Percentiles rank a stretch among this genome's conserved stretches.
phyloP scores from a whole-genome alignment of 2,113 vertebrate species.

The Myotis davidii region DNA sequence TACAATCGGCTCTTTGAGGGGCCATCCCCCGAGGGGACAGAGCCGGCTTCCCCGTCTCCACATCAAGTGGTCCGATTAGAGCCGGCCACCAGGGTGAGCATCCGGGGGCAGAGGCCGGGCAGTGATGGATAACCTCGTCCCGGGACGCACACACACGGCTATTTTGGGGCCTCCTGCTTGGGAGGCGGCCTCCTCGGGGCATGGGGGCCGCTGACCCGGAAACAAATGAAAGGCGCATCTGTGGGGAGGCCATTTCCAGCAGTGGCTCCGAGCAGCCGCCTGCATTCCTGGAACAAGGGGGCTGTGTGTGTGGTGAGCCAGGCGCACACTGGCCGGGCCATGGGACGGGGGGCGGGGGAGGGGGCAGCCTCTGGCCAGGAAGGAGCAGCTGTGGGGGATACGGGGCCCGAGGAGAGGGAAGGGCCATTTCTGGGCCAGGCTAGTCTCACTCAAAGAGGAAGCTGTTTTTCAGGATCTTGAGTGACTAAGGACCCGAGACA shows the following conservation, averaged over 20 bases:
- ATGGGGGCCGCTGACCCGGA: slow-evolving; percentile 91
- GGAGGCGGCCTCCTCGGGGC: slow-evolving; percentile 86
- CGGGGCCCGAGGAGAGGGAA: background rate
- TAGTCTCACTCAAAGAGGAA: background rate
- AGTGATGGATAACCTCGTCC: slow-evolving; percentile 74
- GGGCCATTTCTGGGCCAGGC: background rate
- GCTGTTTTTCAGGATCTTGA: background rate
- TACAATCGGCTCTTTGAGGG: slow-evolving; percentile 80
- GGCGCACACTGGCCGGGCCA: background rate
- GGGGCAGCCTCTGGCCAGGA: slow-evolving; percentile 53
- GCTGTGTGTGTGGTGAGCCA: slow-evolving; percentile 77
- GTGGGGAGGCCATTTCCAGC: slow-evolving; percentile 87
- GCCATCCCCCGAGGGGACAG: slow-evolving; percentile 66
- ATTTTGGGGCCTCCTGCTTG: slow-evolving; percentile 87
- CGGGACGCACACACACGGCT: slow-evolving; percentile 84
- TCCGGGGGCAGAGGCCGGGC: slow-evolving; percentile 74
- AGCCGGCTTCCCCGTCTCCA: slow-evolving; percentile 59
- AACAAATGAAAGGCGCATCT: slow-evolving; percentile 93
- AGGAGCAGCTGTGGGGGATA: background rate
- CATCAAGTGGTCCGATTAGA: slow-evolving; percentile 76
- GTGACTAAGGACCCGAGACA: background rate
- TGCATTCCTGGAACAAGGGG: slow-evolving; percentile 87
- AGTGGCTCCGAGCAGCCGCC: slow-evolving; percentile 84
- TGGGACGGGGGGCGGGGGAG: background rate
- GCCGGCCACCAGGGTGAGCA: slow-evolving; percentile 78